Evolutionary conservation across 2,888 invertebrate species (phyloP), one percentile per base, ranked within the genome.

Genomic region (Hartigia nigra): DNA sequence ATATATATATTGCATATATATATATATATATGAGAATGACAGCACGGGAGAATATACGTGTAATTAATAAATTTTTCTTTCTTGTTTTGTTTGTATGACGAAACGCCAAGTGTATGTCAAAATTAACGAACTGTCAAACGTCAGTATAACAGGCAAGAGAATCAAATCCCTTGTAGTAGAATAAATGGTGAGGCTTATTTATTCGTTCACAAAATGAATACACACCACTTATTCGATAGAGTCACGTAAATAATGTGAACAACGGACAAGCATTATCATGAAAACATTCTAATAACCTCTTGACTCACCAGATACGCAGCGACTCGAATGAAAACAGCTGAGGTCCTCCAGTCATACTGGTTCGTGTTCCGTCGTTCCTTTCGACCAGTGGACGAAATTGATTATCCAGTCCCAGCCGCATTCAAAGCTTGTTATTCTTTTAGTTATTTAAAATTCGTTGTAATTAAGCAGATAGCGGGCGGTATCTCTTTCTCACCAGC

Each of bases 321-420:
- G 84, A 85, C 84, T 55, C 82, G 84, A 86, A 84, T 86, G 83
- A 87, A 88, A 89, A 89, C 90, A 91, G 88, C 90, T 90, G 89
- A 88, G 86, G 84, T 85, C 79, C 81, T 83, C 82, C 86, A 83
- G 87, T 89, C 89, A 90, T 90, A 90, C 88, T 90, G 85, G 81
- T 85, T 83, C 85, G 76, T 39, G 78, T 86, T 86, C 85, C 87
- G 81, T 72, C 78, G 84, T 86, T 88, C 85, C 84, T 78, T 76
- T 75, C 69, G 77, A 70, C 78, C 72, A 35, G 12, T 39, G 37
- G 74, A n/a, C 76, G 39, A 36, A 37, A 78, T 78, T 75, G 78
- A 78, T 78, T 70, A 32, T 70, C n/a, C 3, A 39, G 14, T 32
- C 12, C 14, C 23, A 34, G 34, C 31, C 14, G 34, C 14, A 72